Conservation (phyloP, 37 sponge, comb jelly and placozoan species). For the Crambe crambe region DNA sequence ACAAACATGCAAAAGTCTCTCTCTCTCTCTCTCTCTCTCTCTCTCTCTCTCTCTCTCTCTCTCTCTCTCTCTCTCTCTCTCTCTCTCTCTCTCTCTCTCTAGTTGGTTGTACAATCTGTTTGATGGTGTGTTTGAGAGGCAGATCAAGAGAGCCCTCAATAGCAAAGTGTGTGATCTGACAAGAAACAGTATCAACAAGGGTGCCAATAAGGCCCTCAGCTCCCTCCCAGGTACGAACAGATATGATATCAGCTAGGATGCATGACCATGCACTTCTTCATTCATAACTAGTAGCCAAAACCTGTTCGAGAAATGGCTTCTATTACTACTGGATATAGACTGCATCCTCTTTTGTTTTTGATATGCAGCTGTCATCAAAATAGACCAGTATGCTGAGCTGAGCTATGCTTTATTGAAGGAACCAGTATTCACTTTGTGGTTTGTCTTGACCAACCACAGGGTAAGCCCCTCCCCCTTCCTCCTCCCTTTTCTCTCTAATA, state of each 20-base stretch:
- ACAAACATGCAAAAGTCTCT: constrained; percentile 80
- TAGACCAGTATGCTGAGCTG: constrained; percentile 58
- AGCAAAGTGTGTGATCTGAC: constrained; percentile 56
- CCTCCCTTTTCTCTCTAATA: no score
- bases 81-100: constrained; percentile 34
- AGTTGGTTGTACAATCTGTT: constrained; percentile 87
- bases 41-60: constrained; percentile 50
- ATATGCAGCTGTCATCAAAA: constrained; percentile 35
- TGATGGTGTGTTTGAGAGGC: constrained; percentile 41
- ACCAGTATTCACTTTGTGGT: constrained; percentile 60
- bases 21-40: constrained; percentile 51
- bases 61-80: constrained; percentile 30
- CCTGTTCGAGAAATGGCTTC: no score
- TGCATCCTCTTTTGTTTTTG: no score
- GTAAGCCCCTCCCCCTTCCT: no score
- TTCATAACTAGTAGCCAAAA: no score
- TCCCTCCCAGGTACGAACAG: constrained; percentile 83
- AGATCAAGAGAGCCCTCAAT: constrained; percentile 54
- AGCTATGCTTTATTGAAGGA: constrained; percentile 49
- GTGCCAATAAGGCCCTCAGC: constrained; percentile 74
- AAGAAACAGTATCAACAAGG: constrained; percentile 56
- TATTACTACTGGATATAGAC: no score
- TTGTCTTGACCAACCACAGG: constrained; percentile 68
- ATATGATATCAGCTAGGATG: no score
- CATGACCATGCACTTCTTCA: no score